phyloP scores from a whole-genome alignment of 2,888 invertebrate species.

The Rotaria sp. region DNA sequence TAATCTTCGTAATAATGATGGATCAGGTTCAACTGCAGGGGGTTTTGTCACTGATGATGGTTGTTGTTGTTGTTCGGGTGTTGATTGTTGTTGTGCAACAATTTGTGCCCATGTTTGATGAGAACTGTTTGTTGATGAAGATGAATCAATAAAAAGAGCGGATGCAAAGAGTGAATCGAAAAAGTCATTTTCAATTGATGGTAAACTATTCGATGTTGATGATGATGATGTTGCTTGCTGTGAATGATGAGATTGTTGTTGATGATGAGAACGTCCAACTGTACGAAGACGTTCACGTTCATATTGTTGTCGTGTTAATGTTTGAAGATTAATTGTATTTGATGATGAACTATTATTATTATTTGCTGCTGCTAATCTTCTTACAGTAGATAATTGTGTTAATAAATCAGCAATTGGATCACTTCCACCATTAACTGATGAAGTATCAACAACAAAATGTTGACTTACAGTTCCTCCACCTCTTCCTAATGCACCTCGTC shows the following conservation, averaged over 20 bases:
- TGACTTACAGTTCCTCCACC: not conserved
- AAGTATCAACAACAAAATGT: conserved; percentile 14
- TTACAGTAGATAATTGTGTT: conserved; percentile 85
- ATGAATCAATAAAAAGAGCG: conserved; percentile 1
- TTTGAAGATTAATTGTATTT: not conserved
- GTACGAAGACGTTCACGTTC: conserved; percentile 19
- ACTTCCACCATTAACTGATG: not conserved
- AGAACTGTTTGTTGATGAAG: not conserved
- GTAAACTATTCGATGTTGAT: not conserved
- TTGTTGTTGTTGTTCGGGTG: not conserved
- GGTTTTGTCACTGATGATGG: not conserved
- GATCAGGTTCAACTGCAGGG: not conserved
- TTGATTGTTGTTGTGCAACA: not conserved
- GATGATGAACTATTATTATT: not conserved
- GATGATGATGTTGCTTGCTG: not conserved
- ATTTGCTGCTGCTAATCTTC: conserved; percentile 60
- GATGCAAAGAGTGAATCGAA: not conserved
- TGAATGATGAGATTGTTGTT: not conserved
- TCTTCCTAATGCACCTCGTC: not conserved
- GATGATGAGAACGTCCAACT: not conserved
- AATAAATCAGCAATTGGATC: conserved; percentile 65
- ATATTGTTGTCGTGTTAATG: conserved; percentile 20
- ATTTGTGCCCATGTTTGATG: conserved; percentile 18
- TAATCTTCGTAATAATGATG: conserved; percentile 17
- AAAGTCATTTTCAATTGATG: not conserved